phyloP scores from a whole-genome alignment of 92 coral and sea anemone genomes.

The Meandrina meandrites region DNA sequence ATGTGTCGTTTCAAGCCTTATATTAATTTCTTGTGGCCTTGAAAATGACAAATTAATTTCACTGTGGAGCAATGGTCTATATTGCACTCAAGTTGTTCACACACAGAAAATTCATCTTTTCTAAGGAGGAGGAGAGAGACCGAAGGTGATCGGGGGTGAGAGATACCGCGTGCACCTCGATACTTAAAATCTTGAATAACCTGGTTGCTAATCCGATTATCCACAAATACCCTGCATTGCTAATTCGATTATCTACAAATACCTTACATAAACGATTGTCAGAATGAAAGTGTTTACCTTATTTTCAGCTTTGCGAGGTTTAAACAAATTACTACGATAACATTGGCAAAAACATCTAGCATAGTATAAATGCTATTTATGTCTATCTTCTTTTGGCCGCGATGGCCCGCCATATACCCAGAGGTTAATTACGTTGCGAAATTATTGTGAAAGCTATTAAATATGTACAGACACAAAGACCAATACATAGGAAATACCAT shows the following conservation, averaged over 20 bases:
- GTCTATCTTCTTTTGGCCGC: too few relatives aligned
- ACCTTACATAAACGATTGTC: background rate
- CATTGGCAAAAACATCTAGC: background rate
- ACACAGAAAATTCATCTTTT: conserved; percentile 1
- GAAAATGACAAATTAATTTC: background rate
- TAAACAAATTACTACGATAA: background rate
- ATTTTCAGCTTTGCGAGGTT: background rate
- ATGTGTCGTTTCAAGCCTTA: background rate
- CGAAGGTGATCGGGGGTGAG: background rate
- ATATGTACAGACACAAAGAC: background rate
- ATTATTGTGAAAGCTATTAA: background rate
- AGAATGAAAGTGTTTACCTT: background rate
- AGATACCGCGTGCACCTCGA: background rate
- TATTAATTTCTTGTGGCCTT: background rate
- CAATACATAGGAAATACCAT: background rate
- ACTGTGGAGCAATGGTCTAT: background rate
- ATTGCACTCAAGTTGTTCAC: background rate
- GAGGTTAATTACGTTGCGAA: background rate
- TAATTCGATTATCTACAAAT: conserved; percentile 20
- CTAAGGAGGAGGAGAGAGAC: background rate
- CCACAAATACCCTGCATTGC: background rate
- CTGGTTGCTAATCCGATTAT: conserved; percentile 34
- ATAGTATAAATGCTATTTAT: background rate
- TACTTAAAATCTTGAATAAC: background rate
- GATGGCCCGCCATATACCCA: too few relatives aligned